These are phyloP conservation scores for Tiliacea aurago DNA, from an alignment of 2,888 invertebrate genomes.

Conservation along the genomic window DNA sequence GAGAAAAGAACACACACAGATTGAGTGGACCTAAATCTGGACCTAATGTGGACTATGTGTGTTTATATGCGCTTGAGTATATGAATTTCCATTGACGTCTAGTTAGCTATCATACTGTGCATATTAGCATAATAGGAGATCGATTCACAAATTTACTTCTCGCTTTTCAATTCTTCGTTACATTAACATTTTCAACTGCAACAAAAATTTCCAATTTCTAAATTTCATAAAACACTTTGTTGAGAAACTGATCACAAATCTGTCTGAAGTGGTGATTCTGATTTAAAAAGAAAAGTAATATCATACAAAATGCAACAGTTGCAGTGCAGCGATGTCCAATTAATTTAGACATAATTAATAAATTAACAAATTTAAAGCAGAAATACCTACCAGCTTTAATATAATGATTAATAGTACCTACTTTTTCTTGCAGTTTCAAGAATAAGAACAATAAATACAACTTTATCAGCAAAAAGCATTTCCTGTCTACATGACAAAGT, in stretches of 20 bases:
- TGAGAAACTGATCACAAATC: background rate
- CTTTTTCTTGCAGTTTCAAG: background rate
- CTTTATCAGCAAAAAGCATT: slow-evolving; percentile 35
- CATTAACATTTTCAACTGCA: background rate
- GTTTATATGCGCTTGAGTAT: slow-evolving; percentile 16
- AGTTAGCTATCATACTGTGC: background rate
- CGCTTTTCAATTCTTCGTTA: background rate
- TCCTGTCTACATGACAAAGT: slow-evolving; percentile 11
- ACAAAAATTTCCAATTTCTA: background rate
- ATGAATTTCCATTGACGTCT: background rate
- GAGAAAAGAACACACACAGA: no score
- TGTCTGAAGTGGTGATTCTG: no score
- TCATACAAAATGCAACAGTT: background rate
- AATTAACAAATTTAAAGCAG: background rate
- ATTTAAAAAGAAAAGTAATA: background rate
- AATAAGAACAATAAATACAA: background rate
- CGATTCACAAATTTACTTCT: background rate
- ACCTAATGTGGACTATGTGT: background rate
- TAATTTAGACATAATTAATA: no score
- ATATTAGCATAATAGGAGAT: slow-evolving; percentile 6
- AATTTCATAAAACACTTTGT: no score
- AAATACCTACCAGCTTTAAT: no score
- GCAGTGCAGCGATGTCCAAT: background rate
- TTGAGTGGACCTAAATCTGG: no score
- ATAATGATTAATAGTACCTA: no score